Evolutionary conservation across 1,140 invertebrate species (phyloP), one percentile per base, ranked within the genome.

Genomic region (Pseudomyrmex cubaensis): DNA sequence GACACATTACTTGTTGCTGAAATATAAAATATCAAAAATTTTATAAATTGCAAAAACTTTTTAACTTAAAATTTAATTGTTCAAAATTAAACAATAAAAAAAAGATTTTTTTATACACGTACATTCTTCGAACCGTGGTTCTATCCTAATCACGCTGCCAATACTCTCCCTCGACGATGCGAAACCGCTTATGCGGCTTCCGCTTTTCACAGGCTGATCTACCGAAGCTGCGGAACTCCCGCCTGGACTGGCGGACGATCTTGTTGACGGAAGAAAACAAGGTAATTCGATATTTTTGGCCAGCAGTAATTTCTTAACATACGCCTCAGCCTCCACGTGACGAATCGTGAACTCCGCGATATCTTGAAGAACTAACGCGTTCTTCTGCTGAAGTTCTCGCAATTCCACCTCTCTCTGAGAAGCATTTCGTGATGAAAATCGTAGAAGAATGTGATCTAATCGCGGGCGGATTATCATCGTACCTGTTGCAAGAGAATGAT

Each of bases 281-380:
- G 93, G 93, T 20, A 94, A 69, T 5, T 86, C 69, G 17, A 94
- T 94, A 48, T 92, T 91, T 17, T 88, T 90, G 2, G 89, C 83
- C 0, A 82, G 46, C 1, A 94, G 56, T 2, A 94, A 89, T 62
- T 93, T 94, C 74, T 93, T 93, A 5, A 94, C 83, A 56, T 94
- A 94, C 20, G 84, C 69, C 72, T 94, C 94, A 17, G 90, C 92
- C 87, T 94, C 93, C 13, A 94, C 73, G 25, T 94, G 91, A 54
- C 92, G 90, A 69, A 94, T 93, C 46, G 92, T 94, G 22, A 94
- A 93, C 82, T 94, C 93, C 7, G 92, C 86, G 8, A 94, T 88
- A 2, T 93, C 90, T 70, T 94, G 93, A 44, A 93, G 88, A 8
- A 90, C 90, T 3, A 93, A 73, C 13, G 78, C 87, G 85, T 94